Evolutionary conservation across 2,113 vertebrate genomes (phyloP).

Genomic region (Crotalus tigris): DNA sequence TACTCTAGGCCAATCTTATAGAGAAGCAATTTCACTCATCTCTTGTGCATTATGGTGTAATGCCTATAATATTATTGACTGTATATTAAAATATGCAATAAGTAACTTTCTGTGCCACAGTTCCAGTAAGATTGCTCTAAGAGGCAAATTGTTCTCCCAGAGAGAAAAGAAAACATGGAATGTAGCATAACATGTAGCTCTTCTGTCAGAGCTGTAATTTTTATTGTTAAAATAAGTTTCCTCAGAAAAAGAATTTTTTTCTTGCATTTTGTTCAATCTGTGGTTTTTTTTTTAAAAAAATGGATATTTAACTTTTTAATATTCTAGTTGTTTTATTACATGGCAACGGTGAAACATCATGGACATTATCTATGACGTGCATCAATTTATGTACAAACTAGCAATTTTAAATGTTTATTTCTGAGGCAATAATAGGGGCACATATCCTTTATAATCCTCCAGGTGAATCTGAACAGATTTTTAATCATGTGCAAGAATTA

Average conservation of each 20-base stretch:
- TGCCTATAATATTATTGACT: slow-evolving; percentile 10
- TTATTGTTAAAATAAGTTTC: slow-evolving; percentile 12
- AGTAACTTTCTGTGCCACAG: background rate
- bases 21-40: background rate
- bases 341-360: slow-evolving; percentile 41
- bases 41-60: slow-evolving; percentile 35
- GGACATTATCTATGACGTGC: slow-evolving; percentile 22
- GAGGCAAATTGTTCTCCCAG: background rate
- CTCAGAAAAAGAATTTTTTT: slow-evolving; percentile 27
- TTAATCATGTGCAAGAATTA: background rate
- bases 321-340: slow-evolving; percentile 42
- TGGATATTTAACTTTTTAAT: slow-evolving; percentile 24
- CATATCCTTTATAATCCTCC: background rate
- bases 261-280: slow-evolving; percentile 39
- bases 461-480: background rate
- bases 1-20: background rate
- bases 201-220: background rate
- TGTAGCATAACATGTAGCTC: slow-evolving; percentile 13
- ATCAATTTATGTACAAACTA: slow-evolving; percentile 40
- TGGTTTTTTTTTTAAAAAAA: slow-evolving; percentile 28
- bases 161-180: background rate
- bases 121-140: slow-evolving; percentile 8
- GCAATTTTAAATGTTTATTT: slow-evolving; percentile 29
- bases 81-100: slow-evolving; percentile 2
- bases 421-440: slow-evolving; percentile 14